A percentile compares a stretch with the other conserved stretches of the same genome.
Evolutionary conservation across 2,888 invertebrate species (phyloP).

Genomic region (Neoaliturus tenellus): DNA sequence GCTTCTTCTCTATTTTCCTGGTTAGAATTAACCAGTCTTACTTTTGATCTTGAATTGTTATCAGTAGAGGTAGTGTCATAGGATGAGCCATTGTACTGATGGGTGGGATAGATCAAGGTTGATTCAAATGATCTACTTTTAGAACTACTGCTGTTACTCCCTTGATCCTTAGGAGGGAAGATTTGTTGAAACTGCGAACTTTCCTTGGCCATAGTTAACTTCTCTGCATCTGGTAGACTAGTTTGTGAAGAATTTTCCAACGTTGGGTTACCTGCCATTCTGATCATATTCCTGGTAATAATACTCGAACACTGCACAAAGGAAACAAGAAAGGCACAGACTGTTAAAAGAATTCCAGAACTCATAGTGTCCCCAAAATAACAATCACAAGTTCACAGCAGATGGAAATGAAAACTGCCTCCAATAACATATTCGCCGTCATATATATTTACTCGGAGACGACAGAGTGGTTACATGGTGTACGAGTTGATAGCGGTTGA

Average conservation of each 20-base stretch:
- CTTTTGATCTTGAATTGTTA: background rate
- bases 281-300: conserved; percentile 58
- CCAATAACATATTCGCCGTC: background rate
- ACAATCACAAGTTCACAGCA: background rate
- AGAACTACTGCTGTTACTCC: background rate
- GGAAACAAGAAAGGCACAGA: background rate
- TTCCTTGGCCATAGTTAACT: conserved; percentile 9
- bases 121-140: background rate
- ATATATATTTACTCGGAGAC: background rate
- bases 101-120: background rate
- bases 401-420: background rate
- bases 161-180: conserved; percentile 30
- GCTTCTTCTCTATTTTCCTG: background rate
- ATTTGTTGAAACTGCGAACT: conserved; percentile 63
- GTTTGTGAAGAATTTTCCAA: background rate
- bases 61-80: background rate
- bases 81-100: background rate
- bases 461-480: background rate
- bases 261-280: conserved; percentile 32
- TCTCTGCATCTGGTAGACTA: background rate
- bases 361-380: background rate
- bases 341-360: background rate
- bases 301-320: conserved; percentile 57
- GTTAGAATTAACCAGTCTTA: background rate
- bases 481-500: background rate